Evolutionary conservation across 2,888 invertebrate species (phyloP).

Genomic region (Rhodophaea formosa): DNA sequence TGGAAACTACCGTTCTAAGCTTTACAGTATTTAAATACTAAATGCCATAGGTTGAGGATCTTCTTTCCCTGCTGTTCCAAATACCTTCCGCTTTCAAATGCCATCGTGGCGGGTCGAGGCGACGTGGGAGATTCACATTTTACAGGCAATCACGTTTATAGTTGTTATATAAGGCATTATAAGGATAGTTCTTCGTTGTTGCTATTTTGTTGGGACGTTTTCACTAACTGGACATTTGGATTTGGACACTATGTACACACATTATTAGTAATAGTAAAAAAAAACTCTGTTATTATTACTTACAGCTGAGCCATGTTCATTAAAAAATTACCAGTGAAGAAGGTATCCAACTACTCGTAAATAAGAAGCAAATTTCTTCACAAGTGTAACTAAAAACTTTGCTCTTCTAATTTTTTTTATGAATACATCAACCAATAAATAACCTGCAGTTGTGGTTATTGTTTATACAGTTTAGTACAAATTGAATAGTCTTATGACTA

Average conservation of each 20-base stretch:
- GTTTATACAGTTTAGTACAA: too few relatives aligned
- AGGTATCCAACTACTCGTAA: too few relatives aligned
- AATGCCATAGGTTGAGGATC: constrained; percentile 12
- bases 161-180: constrained; percentile 28
- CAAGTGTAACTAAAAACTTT: too few relatives aligned
- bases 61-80: constrained; percentile 33
- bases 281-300: too few relatives aligned
- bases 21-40: constrained; percentile 12
- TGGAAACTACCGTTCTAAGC: background rate
- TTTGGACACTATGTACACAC: background rate
- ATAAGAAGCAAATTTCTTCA: too few relatives aligned
- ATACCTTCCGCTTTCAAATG: constrained; percentile 59
- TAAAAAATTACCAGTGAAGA: too few relatives aligned
- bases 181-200: constrained; percentile 19
- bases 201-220: background rate
- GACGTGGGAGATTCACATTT: constrained; percentile 67
- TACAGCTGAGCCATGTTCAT: too few relatives aligned
- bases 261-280: too few relatives aligned
- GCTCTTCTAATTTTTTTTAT: too few relatives aligned
- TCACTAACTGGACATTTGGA: background rate
- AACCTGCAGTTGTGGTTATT: too few relatives aligned
- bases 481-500: too few relatives aligned
- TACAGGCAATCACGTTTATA: constrained; percentile 46
- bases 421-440: too few relatives aligned
- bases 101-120: constrained; percentile 56